Evolutionary conservation across 2,797 vertebrate genomes (phyloP).

Genomic region (Remorina albescens): DNA sequence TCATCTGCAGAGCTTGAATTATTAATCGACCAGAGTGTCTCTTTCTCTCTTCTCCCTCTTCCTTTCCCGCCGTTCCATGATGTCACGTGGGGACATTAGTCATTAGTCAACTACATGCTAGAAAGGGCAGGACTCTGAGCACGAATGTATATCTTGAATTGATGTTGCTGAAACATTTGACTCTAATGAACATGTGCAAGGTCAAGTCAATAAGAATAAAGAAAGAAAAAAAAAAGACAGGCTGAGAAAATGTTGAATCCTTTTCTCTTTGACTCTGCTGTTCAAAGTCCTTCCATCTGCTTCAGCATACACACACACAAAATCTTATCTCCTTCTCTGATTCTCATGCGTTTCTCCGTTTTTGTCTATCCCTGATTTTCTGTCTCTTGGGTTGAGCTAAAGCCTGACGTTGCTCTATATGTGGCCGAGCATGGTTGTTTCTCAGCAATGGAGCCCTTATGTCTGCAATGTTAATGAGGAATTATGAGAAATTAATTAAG

Average conservation of each 20-base stretch:
- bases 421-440: constrained; percentile 47
- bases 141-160: background rate
- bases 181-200: constrained; percentile 43
- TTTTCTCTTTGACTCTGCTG: constrained; percentile 13
- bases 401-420: constrained; percentile 34
- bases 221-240: background rate
- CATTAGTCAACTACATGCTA: constrained; percentile 62
- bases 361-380: background rate
- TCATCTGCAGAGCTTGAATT: constrained; percentile 83
- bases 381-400: constrained; percentile 31
- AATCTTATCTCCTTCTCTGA: background rate
- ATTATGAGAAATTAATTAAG: constrained; percentile 85
- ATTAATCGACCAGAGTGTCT: constrained; percentile 75
- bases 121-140: constrained; percentile 20
- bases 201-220: constrained; percentile 38
- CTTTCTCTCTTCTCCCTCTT: constrained; percentile 47
- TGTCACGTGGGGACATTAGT: constrained; percentile 62
- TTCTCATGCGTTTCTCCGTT: constrained; percentile 6
- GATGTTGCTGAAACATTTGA: constrained; percentile 17
- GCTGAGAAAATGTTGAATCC: background rate
- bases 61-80: constrained; percentile 56
- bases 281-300: background rate
- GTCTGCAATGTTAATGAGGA: constrained; percentile 79
- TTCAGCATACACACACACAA: background rate
- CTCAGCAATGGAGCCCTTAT: constrained; percentile 62